A percentile compares a stretch with the other conserved stretches of the same genome.
phyloP scores from a whole-genome alignment of 2,113 vertebrate genomes.

The Lagopus leucura region DNA sequence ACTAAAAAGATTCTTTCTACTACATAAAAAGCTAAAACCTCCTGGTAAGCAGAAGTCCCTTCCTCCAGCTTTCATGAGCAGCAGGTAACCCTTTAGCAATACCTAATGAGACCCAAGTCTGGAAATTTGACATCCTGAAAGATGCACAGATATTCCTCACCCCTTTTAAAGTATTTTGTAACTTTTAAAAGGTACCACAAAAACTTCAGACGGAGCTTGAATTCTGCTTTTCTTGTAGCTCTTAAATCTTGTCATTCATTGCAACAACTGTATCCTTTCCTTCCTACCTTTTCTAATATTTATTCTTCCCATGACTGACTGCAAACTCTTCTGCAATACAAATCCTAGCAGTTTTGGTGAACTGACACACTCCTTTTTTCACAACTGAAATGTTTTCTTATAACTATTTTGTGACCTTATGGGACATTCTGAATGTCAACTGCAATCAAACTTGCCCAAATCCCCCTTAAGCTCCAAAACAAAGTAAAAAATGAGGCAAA shows the following conservation, averaged over 20 bases:
- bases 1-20: background rate
- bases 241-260: background rate
- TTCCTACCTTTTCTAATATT: background rate
- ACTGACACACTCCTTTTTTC: background rate
- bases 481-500: constrained; percentile 30
- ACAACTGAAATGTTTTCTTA: background rate
- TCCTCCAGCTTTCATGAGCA: background rate
- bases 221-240: background rate
- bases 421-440: background rate
- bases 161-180: background rate
- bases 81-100: background rate
- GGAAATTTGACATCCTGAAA: background rate
- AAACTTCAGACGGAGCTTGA: background rate
- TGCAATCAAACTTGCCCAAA: constrained; percentile 7
- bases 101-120: background rate
- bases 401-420: background rate
- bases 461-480: constrained; percentile 3
- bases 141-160: background rate
- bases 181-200: background rate
- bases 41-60: background rate
- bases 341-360: background rate
- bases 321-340: background rate
- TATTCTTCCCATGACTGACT: background rate
- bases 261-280: background rate
- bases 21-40: background rate